Evolutionary conservation across 2,888 invertebrate species (phyloP).

Genomic region (Nymphalis urticae): DNA sequence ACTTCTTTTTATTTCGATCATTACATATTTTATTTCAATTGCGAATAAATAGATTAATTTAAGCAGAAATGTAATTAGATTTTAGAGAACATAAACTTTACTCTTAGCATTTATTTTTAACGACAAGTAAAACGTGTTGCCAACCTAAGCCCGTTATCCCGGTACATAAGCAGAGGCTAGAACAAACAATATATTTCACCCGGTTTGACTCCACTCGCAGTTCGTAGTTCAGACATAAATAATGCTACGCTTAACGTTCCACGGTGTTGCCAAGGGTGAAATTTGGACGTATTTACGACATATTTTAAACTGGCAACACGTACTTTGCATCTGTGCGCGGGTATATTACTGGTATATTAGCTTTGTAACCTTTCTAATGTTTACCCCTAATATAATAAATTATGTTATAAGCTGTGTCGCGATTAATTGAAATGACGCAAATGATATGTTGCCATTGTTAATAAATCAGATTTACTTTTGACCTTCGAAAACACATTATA

Average conservation of each 20-base stretch:
- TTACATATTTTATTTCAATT: too few relatives aligned
- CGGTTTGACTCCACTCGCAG: constrained; percentile 41
- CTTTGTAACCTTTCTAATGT: constrained; percentile 1
- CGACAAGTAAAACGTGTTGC: constrained; percentile 10
- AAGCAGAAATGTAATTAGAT: neutral
- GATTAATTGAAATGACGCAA: neutral
- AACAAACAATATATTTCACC: constrained; percentile 44
- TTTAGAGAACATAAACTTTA: too few relatives aligned
- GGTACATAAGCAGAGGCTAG: constrained; percentile 38
- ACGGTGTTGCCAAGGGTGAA: constrained; percentile 37
- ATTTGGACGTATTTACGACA: constrained; percentile 39
- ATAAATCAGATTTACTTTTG: too few relatives aligned
- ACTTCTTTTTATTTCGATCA: too few relatives aligned
- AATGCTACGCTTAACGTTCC: constrained; percentile 40
- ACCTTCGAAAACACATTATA: too few relatives aligned
- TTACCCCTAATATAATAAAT: neutral
- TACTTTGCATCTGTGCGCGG: constrained; percentile 34
- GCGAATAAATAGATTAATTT: neutral
- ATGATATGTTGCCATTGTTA: neutral
- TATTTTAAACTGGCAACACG: constrained; percentile 39
- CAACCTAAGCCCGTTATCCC: constrained; percentile 22
- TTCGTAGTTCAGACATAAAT: constrained; percentile 40
- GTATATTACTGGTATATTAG: neutral
- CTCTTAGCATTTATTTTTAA: neutral
- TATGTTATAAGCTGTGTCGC: neutral